Conservation (phyloP, 2,113 vertebrate genomes). For the Panurus biarmicus region DNA sequence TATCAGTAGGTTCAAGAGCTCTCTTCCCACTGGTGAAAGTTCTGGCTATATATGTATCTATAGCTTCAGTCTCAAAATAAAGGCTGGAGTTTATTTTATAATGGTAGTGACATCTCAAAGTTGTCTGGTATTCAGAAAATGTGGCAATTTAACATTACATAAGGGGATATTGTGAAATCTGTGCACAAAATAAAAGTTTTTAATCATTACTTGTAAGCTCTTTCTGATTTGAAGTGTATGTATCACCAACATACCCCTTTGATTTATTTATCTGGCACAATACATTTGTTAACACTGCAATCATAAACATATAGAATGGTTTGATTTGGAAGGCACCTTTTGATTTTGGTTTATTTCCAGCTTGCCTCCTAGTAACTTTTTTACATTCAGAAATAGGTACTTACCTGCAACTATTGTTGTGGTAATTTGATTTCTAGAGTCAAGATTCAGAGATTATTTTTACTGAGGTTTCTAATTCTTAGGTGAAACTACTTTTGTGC, state of each 20-base stretch:
- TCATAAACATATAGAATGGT: background rate
- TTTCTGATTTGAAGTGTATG: background rate
- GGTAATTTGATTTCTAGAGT: background rate
- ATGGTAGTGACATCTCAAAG: background rate
- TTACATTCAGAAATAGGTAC: background rate
- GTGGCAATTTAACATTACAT: background rate
- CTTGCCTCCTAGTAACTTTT: background rate
- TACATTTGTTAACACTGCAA: background rate
- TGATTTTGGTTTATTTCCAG: background rate
- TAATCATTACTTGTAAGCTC: background rate
- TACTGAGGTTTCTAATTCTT: background rate
- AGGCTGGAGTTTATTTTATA: background rate
- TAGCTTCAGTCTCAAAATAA: background rate
- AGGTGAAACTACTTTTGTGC: background rate
- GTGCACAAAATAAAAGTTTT: background rate
- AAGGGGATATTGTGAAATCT: background rate
- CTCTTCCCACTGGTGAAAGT: background rate
- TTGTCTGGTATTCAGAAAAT: background rate
- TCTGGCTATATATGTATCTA: background rate
- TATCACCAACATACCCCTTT: background rate
- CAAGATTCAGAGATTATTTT: background rate
- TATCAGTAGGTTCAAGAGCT: background rate
- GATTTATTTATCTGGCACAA: background rate
- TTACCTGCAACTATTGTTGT: background rate
- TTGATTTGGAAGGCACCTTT: background rate